A percentile compares a stretch with the other conserved stretches of the same genome.
Conservation (phyloP, 2,888 invertebrate genomes). For the Sminthurides aquaticus region DNA sequence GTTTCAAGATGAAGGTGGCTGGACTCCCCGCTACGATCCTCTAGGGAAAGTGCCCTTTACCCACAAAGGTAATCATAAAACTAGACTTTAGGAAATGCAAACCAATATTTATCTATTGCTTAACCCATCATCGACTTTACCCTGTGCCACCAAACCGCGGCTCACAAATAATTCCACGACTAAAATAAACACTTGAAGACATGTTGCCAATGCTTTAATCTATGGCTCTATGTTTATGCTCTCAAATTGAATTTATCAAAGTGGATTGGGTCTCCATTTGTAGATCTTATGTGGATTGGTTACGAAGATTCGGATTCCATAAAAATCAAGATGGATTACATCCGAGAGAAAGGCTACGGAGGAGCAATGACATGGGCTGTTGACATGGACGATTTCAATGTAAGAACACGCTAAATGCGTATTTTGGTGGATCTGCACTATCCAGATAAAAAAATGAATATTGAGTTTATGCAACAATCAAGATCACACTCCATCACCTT, state of each 20-base stretch:
- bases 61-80: constrained; percentile 65
- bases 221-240: too few species aligned
- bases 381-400: constrained; percentile 82
- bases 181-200: too few species aligned
- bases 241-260: too few species aligned
- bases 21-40: constrained; percentile 78
- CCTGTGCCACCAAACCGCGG: too few species aligned
- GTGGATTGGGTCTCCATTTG: neutral
- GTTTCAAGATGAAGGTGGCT: constrained; percentile 62
- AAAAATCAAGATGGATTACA: constrained; percentile 81
- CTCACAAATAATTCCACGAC: too few species aligned
- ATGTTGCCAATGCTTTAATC: too few species aligned
- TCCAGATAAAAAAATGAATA: too few species aligned
- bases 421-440: neutral
- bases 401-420: constrained; percentile 1
- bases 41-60: constrained; percentile 74
- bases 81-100: constrained; percentile 19
- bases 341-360: constrained; percentile 69
- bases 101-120: constrained; percentile 53
- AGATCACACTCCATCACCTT: too few species aligned
- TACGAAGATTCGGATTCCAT: constrained; percentile 74
- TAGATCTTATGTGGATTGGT: constrained; percentile 67
- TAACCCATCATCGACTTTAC: too few species aligned
- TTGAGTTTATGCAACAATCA: too few species aligned
- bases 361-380: constrained; percentile 90